phyloP scores from a whole-genome alignment of 2,888 invertebrate species.

The Tipula lateralis region DNA sequence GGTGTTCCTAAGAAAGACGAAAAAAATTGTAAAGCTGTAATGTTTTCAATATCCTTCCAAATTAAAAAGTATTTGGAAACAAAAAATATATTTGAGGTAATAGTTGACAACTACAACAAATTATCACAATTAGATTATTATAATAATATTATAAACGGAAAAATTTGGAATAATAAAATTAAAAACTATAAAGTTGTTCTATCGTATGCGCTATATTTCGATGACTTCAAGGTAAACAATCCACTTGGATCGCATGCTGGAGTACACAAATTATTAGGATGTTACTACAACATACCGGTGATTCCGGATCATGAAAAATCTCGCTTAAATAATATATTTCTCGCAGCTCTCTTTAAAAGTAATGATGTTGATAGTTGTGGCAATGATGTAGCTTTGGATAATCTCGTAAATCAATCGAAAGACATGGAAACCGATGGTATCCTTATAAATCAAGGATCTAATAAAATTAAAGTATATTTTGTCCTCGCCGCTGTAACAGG shows the following conservation, averaged over 20 bases:
- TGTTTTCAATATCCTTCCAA: background rate
- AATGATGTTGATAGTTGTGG: background rate
- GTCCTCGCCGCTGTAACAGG: background rate
- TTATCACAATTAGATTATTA: background rate
- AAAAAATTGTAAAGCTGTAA: background rate
- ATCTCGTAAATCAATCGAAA: background rate
- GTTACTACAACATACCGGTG: background rate
- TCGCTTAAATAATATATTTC: background rate
- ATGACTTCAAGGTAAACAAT: too few relatives aligned
- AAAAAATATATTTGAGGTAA: background rate
- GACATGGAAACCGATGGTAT: background rate
- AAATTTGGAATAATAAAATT: background rate
- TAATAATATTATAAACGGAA: background rate
- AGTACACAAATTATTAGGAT: background rate
- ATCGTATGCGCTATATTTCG: background rate
- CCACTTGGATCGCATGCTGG: background rate
- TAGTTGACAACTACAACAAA: background rate
- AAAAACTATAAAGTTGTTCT: background rate
- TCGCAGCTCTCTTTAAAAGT: constrained; percentile 20
- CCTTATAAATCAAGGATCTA: background rate
- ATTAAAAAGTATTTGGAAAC: background rate
- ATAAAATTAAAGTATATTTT: background rate
- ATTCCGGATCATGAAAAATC: constrained; percentile 12
- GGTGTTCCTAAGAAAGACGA: background rate
- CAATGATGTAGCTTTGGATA: background rate